Evolutionary conservation across 2,797 vertebrate species (phyloP), one percentile per base, ranked within the genome.

Genomic region (Hirundo rustica): DNA sequence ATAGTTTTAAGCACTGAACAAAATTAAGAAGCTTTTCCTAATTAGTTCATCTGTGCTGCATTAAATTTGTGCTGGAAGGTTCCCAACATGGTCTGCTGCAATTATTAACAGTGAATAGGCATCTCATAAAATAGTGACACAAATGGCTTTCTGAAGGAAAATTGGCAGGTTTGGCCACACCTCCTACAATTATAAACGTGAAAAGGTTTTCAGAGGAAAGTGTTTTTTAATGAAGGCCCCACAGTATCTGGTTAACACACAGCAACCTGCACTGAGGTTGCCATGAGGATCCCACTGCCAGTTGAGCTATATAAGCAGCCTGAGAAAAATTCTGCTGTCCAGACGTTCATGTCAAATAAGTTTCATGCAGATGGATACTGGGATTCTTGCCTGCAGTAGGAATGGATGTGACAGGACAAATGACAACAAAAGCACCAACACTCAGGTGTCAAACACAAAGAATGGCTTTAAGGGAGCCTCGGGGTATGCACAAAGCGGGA

Each of bases 21-120:
- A 96, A 97, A 96, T 97, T 96, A 97, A 96, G 96, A 92, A 92
- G 96, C 93, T 95, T 95, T 97, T 96, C 93, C 96, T 96, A 97
- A 97, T 97, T 97, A 96, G 96, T 96, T 97, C 95, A 96, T 96
- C 95, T 95, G 94, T 95, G 94, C 95, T 96, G 95, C 92, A 96
- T 97, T 96, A 93, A 93, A 96, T 96, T 96, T 97, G 89, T 92
- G 96, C 96, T 96, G 96, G 96, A 97, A 96, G 76, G 89, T 96
- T 97, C 95, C 96, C 96, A 96, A 95, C 84, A 54, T 91, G 92
- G 94, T 84, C 95, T 96, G 93, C 92, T 93, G 88, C 96, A 96
- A 96, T 96, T 95, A 95, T 94, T 94, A 95, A 83, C 94, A 92
- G 85, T 95, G 95, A 96, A 97, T 94, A 96, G 92, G 93, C 95